phyloP scores from a whole-genome alignment of 1,140 invertebrate species.

The Portunus trituberculatus region DNA sequence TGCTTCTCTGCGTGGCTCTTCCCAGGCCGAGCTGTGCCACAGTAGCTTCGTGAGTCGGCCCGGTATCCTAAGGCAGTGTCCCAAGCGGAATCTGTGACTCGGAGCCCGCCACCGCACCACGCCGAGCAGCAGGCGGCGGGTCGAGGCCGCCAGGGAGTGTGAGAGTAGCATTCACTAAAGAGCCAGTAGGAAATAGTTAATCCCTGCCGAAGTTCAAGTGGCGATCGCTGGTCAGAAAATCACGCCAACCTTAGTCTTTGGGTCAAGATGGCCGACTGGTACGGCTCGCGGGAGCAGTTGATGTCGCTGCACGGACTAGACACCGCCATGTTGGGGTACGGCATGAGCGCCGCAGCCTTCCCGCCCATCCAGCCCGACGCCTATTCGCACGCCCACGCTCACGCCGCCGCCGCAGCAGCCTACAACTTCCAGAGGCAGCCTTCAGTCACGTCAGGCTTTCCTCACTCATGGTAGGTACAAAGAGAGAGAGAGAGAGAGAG shows the following conservation, averaged over 20 bases:
- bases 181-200: neutral
- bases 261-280: constrained; percentile 76
- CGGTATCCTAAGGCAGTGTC: neutral
- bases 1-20: neutral
- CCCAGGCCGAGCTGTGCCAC: neutral
- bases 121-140: too few species aligned
- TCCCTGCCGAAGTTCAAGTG: neutral
- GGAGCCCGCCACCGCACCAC: neutral
- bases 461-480: constrained; percentile 72
- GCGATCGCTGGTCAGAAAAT: neutral
- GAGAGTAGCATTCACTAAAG: neutral
- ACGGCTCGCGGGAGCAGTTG: constrained; percentile 74
- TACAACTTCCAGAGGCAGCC: constrained; percentile 76
- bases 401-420: constrained; percentile 75
- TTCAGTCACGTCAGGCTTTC: constrained; percentile 67
- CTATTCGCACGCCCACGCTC: constrained; percentile 75
- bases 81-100: neutral
- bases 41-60: neutral
- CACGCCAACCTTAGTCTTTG: neutral
- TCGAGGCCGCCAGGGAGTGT: neutral
- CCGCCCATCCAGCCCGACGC: constrained; percentile 76
- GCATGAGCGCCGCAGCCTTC: constrained; percentile 74
- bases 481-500: neutral
- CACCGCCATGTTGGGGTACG: constrained; percentile 76
- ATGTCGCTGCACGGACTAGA: constrained; percentile 76